Evolutionary conservation across 2,797 vertebrate genomes (phyloP).

Genomic region (Rhodeus uyekii): DNA sequence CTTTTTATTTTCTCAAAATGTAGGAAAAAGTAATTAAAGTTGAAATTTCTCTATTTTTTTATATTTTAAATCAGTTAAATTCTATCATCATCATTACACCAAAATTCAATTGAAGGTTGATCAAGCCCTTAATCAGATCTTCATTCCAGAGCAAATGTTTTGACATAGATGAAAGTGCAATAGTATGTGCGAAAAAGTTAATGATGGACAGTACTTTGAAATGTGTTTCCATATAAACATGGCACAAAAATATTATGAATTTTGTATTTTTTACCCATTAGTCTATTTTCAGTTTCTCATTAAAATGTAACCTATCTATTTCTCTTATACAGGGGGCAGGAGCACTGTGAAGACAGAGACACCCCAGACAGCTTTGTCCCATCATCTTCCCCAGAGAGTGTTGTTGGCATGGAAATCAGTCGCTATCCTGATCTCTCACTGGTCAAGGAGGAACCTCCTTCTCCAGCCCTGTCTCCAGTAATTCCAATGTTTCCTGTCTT

Average conservation of each 20-base stretch:
- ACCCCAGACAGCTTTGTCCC: constrained; percentile 98
- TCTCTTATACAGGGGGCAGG: constrained; percentile 81
- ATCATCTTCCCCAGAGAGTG: constrained; percentile 97
- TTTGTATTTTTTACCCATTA: background rate
- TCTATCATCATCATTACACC: background rate
- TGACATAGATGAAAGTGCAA: background rate
- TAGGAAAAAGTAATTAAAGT: background rate
- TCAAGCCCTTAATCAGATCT: background rate
- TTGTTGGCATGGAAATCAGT: constrained; percentile 93
- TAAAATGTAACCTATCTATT: background rate
- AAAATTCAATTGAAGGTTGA: background rate
- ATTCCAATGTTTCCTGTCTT: constrained; percentile 94
- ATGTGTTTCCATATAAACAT: background rate
- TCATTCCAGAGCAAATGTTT: background rate
- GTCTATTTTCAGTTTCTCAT: background rate
- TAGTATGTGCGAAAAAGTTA: background rate
- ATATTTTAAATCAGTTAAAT: background rate
- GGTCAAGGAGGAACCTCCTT: constrained; percentile 91
- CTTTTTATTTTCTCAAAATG: background rate
- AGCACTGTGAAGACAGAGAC: constrained; percentile 89
- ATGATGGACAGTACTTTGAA: background rate
- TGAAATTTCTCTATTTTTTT: background rate
- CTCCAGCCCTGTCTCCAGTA: constrained; percentile 90
- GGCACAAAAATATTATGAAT: background rate
- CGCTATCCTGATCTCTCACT: constrained; percentile 92